These are phyloP conservation scores for Calycopis cecrops DNA, from an alignment of 1,140 invertebrate genomes.

Conservation along the genomic window DNA sequence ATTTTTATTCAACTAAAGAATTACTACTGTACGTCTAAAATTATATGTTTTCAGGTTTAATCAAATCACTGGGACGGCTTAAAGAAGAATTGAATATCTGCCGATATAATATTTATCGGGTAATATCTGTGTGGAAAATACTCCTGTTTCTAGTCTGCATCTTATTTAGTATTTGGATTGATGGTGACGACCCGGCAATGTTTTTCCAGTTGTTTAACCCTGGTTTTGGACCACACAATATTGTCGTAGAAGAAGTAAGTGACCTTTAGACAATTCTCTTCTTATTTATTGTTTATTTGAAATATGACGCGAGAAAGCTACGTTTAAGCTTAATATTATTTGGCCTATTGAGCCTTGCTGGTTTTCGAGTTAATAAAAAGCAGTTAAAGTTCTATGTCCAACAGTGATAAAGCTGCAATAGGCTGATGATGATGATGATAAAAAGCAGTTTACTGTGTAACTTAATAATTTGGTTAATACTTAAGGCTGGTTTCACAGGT, in stretches of 20 bases:
- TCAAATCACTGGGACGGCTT: conserved; percentile 86
- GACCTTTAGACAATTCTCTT: not conserved
- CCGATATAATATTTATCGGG: conserved; percentile 91
- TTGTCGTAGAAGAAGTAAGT: conserved; percentile 84
- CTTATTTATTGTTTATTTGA: not conserved
- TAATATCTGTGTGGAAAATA: conserved; percentile 93
- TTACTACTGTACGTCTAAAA: conserved; percentile 15
- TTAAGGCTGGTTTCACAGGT: no score
- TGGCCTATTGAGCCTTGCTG: no score
- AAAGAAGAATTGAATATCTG: conserved; percentile 88
- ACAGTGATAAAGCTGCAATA: no score
- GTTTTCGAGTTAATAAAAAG: no score
- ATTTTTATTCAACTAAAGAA: no score
- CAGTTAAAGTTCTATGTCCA: no score
- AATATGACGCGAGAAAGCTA: no score
- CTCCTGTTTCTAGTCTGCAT: conserved; percentile 85
- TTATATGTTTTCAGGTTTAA: conserved; percentile 77
- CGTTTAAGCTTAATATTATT: no score
- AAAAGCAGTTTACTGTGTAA: no score
- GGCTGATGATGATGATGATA: no score
- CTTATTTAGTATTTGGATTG: conserved; percentile 83
- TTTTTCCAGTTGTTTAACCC: conserved; percentile 85
- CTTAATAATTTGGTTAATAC: no score
- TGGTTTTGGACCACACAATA: conserved; percentile 86
- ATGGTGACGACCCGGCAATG: conserved; percentile 84